A percentile compares a stretch with the other conserved stretches of the same genome.
phyloP scores from a whole-genome alignment of 2,113 vertebrate genomes.

The Daubentonia madagascariensis region DNA sequence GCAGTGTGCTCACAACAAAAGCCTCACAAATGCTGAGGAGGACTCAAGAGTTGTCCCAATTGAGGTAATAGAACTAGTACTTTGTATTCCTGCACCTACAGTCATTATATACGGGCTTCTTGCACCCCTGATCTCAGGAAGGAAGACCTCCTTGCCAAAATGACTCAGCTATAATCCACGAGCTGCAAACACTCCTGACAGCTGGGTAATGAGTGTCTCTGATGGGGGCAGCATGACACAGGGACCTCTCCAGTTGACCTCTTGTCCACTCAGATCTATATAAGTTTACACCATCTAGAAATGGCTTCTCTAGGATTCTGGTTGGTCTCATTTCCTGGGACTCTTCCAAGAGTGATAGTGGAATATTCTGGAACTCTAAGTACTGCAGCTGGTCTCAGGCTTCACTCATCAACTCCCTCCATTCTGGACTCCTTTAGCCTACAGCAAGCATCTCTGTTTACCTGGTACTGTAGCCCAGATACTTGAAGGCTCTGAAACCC shows the following conservation, averaged over 20 bases:
- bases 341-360: not conserved
- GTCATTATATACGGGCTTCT: not conserved
- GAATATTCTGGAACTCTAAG: not conserved
- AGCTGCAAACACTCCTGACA: not conserved
- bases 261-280: not conserved
- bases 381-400: not conserved
- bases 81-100: not conserved
- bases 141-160: not conserved
- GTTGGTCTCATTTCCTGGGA: not conserved
- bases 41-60: not conserved
- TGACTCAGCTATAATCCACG: not conserved
- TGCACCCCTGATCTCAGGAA: not conserved
- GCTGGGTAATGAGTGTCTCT: not conserved
- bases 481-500: not conserved
- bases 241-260: not conserved
- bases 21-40: not conserved
- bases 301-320: not conserved
- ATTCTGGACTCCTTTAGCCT: not conserved
- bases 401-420: not conserved
- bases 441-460: not conserved
- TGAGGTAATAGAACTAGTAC: not conserved
- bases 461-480: not conserved
- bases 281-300: not conserved
- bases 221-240: not conserved
- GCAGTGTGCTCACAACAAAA: not conserved